A percentile compares a stretch with the other conserved stretches of the same genome.
Conservation (phyloP, 1,140 invertebrate species). For the Ceratitis capitata region DNA sequence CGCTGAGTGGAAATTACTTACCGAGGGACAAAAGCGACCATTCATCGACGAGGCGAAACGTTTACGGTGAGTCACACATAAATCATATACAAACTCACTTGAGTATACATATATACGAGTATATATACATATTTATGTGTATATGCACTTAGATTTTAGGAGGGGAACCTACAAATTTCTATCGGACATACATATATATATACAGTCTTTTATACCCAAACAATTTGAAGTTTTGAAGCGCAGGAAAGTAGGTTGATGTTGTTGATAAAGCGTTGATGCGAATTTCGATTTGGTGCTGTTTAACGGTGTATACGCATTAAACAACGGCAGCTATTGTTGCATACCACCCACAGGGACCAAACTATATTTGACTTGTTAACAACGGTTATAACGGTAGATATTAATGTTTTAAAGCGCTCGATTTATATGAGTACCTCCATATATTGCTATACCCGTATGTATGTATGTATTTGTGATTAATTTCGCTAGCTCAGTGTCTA, state of each 20-base stretch:
- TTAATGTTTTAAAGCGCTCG: too few relatives aligned
- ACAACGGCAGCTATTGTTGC: not conserved
- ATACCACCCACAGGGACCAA: not conserved
- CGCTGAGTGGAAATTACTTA: slow-evolving; percentile 89
- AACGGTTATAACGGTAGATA: too few relatives aligned
- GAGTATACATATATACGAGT: not conserved
- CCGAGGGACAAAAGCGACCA: slow-evolving; percentile 88
- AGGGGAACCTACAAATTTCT: too few relatives aligned
- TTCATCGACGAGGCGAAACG: slow-evolving; percentile 98
- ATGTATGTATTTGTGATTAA: not conserved
- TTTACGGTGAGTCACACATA: slow-evolving; percentile 79
- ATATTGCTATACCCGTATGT: not conserved
- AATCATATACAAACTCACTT: not conserved
- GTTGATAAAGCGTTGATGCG: not conserved
- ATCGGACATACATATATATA: too few relatives aligned
- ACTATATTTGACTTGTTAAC: not conserved
- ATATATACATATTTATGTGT: not conserved
- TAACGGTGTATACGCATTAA: not conserved
- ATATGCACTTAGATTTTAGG: not conserved
- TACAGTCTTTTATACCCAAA: too few relatives aligned
- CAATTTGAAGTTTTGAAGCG: too few relatives aligned
- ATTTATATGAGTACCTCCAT: not conserved
- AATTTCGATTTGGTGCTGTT: not conserved
- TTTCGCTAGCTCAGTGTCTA: too few relatives aligned
- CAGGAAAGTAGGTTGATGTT: not conserved